Conservation (phyloP, 2,797 vertebrate species). For the Etheostoma nigrum region DNA sequence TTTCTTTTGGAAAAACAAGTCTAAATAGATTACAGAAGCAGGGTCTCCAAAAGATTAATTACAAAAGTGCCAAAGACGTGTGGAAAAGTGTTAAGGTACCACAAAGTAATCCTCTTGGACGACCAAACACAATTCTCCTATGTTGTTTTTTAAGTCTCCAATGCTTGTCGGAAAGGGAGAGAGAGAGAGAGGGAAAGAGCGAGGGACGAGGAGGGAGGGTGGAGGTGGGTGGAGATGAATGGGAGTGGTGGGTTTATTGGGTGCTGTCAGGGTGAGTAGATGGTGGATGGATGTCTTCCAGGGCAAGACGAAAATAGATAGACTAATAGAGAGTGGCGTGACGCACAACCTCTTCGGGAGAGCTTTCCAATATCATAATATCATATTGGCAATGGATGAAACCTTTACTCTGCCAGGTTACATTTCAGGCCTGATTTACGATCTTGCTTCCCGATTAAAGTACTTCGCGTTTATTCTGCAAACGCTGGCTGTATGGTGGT, state of each 20-base stretch:
- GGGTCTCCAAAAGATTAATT: constrained; percentile 11
- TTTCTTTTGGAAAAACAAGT: constrained; percentile 45
- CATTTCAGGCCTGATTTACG: constrained; percentile 69
- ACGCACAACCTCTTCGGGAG: constrained; percentile 69
- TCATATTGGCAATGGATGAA: constrained; percentile 58
- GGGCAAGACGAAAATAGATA: constrained; percentile 79
- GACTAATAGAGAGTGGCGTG: constrained; percentile 80
- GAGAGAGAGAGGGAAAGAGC: constrained; percentile 22
- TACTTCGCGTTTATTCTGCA: constrained; percentile 15
- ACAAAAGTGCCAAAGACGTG: constrained; percentile 17
- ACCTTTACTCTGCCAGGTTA: constrained; percentile 66
- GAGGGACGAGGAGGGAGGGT: constrained; percentile 38
- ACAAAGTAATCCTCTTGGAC: constrained; percentile 54
- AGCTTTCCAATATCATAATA: constrained; percentile 76
- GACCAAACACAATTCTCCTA: constrained; percentile 61
- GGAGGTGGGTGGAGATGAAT: constrained; percentile 70
- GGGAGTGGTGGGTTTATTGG: constrained; percentile 84
- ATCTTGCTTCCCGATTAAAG: constrained; percentile 15
- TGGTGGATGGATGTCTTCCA: constrained; percentile 80
- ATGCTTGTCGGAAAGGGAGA: constrained; percentile 33
- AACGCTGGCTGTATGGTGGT: constrained; percentile 10
- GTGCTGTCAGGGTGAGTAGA: constrained; percentile 80
- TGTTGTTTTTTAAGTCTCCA: constrained; percentile 68
- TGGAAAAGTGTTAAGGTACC: constrained; percentile 22
- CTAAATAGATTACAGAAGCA: constrained; percentile 9